Evolutionary conservation across 2,113 vertebrate species (phyloP).

Genomic region (Furnarius figulus): DNA sequence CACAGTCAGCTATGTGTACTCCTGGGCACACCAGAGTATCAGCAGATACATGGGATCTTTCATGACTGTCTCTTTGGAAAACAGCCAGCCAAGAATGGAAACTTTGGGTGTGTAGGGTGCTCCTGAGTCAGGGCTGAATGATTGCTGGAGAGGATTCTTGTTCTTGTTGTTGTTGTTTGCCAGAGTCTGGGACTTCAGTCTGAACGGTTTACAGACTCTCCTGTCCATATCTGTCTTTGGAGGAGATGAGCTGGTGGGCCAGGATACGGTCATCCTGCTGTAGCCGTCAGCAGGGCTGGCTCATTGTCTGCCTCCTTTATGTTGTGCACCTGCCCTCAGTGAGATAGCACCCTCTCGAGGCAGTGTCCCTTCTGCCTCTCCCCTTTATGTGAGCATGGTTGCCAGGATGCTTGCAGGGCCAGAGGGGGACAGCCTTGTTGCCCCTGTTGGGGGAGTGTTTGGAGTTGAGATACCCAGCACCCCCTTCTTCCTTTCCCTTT

Average conservation of each 20-base stretch:
- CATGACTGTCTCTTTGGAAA: background rate
- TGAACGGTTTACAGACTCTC: background rate
- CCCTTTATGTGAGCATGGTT: accelerated
- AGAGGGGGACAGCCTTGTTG: background rate
- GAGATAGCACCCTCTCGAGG: accelerated
- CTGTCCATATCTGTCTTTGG: background rate
- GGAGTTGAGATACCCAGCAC: background rate
- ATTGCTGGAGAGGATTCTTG: background rate
- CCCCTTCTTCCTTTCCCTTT: background rate
- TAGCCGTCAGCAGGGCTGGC: background rate
- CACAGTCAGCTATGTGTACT: background rate
- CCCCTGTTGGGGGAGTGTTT: accelerated
- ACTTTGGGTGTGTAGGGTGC: background rate
- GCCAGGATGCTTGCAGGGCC: background rate
- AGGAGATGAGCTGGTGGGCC: background rate
- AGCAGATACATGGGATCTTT: background rate
- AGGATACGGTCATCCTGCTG: background rate
- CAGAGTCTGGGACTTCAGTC: background rate
- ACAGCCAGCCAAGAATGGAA: background rate
- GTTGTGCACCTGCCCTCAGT: background rate
- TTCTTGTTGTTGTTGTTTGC: background rate
- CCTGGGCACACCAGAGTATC: background rate
- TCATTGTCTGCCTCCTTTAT: background rate
- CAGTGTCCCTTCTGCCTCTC: accelerated
- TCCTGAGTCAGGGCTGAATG: background rate